A percentile compares a stretch with the other conserved stretches of the same genome.
Conservation (phyloP, 2,888 invertebrate genomes). For the Malthinus seriepunctatus region DNA sequence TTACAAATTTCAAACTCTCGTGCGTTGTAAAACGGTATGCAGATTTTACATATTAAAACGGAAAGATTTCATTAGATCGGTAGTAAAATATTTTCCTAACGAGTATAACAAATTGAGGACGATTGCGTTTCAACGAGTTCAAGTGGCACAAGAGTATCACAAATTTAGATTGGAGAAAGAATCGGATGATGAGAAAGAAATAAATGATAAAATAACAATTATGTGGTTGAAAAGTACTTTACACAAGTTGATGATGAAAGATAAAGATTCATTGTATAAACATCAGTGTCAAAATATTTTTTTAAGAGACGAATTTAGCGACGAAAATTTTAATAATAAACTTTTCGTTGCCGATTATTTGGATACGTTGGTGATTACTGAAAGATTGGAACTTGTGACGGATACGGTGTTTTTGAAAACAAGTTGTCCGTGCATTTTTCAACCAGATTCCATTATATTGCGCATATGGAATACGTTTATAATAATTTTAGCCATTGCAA, state of each 20-base stretch:
- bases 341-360: slow-evolving; percentile 27
- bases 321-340: slow-evolving; percentile 14
- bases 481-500: slow-evolving; percentile 10
- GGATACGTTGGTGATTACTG: slow-evolving; percentile 29
- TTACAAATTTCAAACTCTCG: slow-evolving; percentile 31
- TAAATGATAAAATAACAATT: slow-evolving; percentile 19
- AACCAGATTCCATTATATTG: slow-evolving; percentile 23
- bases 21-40: slow-evolving; percentile 35
- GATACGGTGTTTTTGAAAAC: slow-evolving; percentile 31
- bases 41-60: slow-evolving; percentile 31
- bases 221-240: slow-evolving; percentile 31
- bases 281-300: slow-evolving; percentile 32
- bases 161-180: not conserved
- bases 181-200: not conserved
- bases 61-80: slow-evolving; percentile 26
- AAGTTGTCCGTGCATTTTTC: slow-evolving; percentile 30
- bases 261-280: slow-evolving; percentile 13
- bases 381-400: slow-evolving; percentile 22
- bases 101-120: not conserved
- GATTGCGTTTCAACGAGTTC: not conserved
- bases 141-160: not conserved
- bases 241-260: slow-evolving; percentile 29
- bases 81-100: slow-evolving; percentile 8
- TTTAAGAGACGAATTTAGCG: slow-evolving; percentile 22
- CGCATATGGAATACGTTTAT: slow-evolving; percentile 20